Evolutionary conservation across 2,888 invertebrate species (phyloP).

Genomic region (Andrena marginata): DNA sequence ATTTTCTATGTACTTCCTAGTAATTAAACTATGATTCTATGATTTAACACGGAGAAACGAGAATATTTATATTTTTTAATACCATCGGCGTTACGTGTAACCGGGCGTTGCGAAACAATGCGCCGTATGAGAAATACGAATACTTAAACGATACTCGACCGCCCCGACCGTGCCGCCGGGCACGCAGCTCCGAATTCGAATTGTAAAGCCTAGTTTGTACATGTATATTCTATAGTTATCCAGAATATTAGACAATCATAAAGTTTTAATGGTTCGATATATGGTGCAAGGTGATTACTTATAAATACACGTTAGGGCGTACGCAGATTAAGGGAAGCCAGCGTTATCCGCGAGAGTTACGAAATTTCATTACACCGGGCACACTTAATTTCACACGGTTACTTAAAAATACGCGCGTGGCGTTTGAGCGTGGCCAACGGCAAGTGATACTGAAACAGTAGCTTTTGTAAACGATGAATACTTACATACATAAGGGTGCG

Average conservation of each 20-base stretch:
- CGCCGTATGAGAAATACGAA: neutral
- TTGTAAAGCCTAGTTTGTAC: slow-evolving; percentile 44
- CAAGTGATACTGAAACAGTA: slow-evolving; percentile 66
- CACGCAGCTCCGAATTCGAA: slow-evolving; percentile 38
- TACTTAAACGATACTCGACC: slow-evolving; percentile 62
- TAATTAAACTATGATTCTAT: slow-evolving; percentile 57
- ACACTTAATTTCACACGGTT: slow-evolving; percentile 47
- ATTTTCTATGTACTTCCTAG: slow-evolving; percentile 59
- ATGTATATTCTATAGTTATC: slow-evolving; percentile 53
- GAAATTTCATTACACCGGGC: slow-evolving; percentile 33
- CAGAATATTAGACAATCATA: slow-evolving; percentile 67
- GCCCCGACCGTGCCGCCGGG: slow-evolving; percentile 25
- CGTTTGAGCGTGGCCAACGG: slow-evolving; percentile 31
- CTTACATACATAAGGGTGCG: slow-evolving; percentile 49
- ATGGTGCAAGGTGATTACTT: slow-evolving; percentile 59
- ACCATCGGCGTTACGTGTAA: slow-evolving; percentile 63
- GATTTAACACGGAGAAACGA: slow-evolving; percentile 57
- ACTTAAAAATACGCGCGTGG: slow-evolving; percentile 45
- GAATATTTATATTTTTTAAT: slow-evolving; percentile 72
- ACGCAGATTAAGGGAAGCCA: slow-evolving; percentile 28
- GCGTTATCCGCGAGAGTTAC: slow-evolving; percentile 34
- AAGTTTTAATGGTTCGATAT: slow-evolving; percentile 60
- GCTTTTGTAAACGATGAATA: slow-evolving; percentile 63
- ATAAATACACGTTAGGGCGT: slow-evolving; percentile 41
- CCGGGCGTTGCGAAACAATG: slow-evolving; percentile 38